phyloP scores from a whole-genome alignment of 2,797 vertebrate species.

The Malacoraja senta region DNA sequence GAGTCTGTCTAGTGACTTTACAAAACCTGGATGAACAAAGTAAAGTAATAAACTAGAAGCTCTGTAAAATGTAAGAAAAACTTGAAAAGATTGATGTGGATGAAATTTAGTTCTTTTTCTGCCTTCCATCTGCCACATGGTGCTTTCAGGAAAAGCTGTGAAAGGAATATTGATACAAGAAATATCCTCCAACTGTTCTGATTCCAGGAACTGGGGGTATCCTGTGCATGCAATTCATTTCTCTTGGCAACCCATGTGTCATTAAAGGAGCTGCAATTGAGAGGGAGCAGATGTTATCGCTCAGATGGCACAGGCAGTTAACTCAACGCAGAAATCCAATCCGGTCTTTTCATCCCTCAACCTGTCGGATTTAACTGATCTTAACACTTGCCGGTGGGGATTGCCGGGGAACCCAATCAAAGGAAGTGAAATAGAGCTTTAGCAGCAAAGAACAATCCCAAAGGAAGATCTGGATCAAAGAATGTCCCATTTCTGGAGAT shows the following conservation, averaged over 20 bases:
- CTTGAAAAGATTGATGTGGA: neutral
- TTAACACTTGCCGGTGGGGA: conserved; percentile 44
- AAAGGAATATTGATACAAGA: neutral
- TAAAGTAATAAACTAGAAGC: neutral
- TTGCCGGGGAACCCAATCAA: conserved; percentile 43
- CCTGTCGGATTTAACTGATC: conserved; percentile 43
- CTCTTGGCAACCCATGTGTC: conserved; percentile 42
- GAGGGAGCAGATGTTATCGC: conserved; percentile 44
- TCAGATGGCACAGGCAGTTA: conserved; percentile 47
- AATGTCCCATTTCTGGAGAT: neutral
- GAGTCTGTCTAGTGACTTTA: neutral
- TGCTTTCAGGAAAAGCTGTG: conserved; percentile 9
- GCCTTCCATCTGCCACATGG: neutral
- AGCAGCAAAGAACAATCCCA: conserved; percentile 39
- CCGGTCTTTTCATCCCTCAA: conserved; percentile 45
- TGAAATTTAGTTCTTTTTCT: neutral
- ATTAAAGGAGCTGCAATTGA: conserved; percentile 45
- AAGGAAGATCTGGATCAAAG: neutral
- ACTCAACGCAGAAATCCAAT: conserved; percentile 42
- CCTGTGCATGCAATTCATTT: neutral
- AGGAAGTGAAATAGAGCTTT: conserved; percentile 47
- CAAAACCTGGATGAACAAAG: neutral
- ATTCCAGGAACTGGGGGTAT: neutral
- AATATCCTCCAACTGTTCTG: neutral
- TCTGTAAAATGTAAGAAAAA: neutral